Percentiles rank a stretch among this genome's conserved stretches.
phyloP scores from a whole-genome alignment of 2,888 invertebrate genomes.

The Halictus ligatus region DNA sequence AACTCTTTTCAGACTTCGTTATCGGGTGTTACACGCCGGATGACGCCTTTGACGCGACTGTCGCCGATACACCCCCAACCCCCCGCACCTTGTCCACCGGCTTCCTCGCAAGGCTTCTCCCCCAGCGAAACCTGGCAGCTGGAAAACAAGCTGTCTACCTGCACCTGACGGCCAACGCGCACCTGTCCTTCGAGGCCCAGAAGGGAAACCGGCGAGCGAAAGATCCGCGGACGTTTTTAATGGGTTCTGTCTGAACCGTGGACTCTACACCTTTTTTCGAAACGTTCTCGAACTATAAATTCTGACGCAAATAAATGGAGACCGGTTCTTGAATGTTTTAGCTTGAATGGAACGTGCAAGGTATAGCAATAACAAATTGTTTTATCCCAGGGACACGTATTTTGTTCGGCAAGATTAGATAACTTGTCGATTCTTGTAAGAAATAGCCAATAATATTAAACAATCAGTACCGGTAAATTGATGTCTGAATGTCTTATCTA shows the following conservation, averaged over 20 bases:
- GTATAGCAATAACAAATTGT: background rate
- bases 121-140: background rate
- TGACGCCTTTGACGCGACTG: conserved; percentile 45
- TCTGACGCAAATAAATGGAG: background rate
- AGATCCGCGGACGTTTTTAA: background rate
- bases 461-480: background rate
- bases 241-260: background rate
- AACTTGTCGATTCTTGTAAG: no score
- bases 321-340: background rate
- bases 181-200: background rate
- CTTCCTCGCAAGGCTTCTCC: background rate
- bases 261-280: background rate
- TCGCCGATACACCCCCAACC: conserved; percentile 1
- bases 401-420: no score
- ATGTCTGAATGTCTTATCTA: no score
- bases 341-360: background rate
- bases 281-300: background rate
- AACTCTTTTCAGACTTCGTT: conserved; percentile 61
- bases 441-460: background rate
- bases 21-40: conserved; percentile 44
- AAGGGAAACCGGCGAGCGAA: background rate
- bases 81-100: background rate
- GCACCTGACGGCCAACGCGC: background rate
- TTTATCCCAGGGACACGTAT: background rate
- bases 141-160: background rate